Evolutionary conservation across 2,888 invertebrate genomes (phyloP), one percentile per base, ranked within the genome.

Genomic region (Trypoxylon attenuatum): DNA sequence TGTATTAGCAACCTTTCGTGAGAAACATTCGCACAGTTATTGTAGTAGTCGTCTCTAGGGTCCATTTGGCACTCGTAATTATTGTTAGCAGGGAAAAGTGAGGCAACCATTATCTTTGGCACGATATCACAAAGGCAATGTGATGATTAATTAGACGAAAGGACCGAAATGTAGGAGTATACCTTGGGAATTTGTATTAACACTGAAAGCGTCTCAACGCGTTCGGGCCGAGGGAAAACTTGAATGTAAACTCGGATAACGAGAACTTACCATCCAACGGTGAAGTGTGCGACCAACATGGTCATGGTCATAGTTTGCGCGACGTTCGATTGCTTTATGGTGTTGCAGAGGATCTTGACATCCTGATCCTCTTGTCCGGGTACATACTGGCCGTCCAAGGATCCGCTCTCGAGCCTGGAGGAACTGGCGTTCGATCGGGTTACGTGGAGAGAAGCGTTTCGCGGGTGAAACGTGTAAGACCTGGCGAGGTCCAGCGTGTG

Each of bases 401-500:
- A 74, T 4, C 80, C 80, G 41, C 74, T 76, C 46, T 84, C 82
- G 71, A 80, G 79, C 57, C 83, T 80, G 22, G 82, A 69, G 41
- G 74, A 77, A 55, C 82, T 84, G 16, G 81, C 78, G 73, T 88
- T 87, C 38, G 84, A 82, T 79, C 88, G 92, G 60, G 91, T 91
- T 78, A 94, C 92, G 76, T 92, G 89, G 18, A 94, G 88, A 2
- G 93, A 93, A n/a, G 93, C 92, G 85, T 94, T 94, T 71, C 92
- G 90, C 86, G 94, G 92, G 88, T 94, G 94, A 88, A 96, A 96
- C 77, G 93, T 93, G 89, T 96, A 96, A 79, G 94, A 94, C 81
- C 93, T 92, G 82, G 93, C 91, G 87, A 94, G 94, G 90, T 96
- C 95, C 82, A 96, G 89, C 45, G 96, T 95, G 88, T 96, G 95